Conservation (phyloP, 2,797 vertebrate species). For the Synanceia verrucosa region DNA sequence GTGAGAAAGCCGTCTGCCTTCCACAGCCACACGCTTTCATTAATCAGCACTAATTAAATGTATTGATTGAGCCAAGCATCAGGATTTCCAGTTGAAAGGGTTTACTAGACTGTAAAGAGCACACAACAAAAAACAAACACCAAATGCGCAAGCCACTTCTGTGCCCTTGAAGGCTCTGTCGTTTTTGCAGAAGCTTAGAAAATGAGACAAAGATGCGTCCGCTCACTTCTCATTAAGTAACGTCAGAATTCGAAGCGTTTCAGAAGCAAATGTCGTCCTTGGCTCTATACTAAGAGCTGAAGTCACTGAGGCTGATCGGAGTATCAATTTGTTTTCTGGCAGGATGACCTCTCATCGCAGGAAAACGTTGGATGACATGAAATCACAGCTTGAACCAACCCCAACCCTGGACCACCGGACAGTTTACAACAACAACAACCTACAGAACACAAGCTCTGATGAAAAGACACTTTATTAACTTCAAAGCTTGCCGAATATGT, state of each 20-base stretch:
- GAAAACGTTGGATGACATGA: constrained; percentile 42
- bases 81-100: constrained; percentile 80
- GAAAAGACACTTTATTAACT: constrained; percentile 28
- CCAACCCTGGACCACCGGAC: constrained; percentile 21
- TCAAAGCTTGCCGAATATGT: background rate
- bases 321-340: constrained; percentile 63
- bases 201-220: constrained; percentile 71
- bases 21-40: constrained; percentile 83
- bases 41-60: constrained; percentile 93
- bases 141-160: constrained; percentile 48
- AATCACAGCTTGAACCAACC: constrained; percentile 40
- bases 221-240: constrained; percentile 71
- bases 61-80: constrained; percentile 87
- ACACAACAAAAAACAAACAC: constrained; percentile 44
- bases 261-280: constrained; percentile 50
- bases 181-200: constrained; percentile 53
- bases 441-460: constrained; percentile 26
- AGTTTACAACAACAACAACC: constrained; percentile 23
- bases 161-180: constrained; percentile 66
- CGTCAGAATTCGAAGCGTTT: constrained; percentile 57
- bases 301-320: constrained; percentile 58
- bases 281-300: constrained; percentile 42
- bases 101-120: constrained; percentile 76
- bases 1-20: constrained; percentile 78
- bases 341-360: constrained; percentile 43